Percentiles rank a stretch among this genome's conserved stretches.
These are phyloP conservation scores for Python bivittatus DNA, from an alignment of 2,113 vertebrate species.

Conservation along the genomic window DNA sequence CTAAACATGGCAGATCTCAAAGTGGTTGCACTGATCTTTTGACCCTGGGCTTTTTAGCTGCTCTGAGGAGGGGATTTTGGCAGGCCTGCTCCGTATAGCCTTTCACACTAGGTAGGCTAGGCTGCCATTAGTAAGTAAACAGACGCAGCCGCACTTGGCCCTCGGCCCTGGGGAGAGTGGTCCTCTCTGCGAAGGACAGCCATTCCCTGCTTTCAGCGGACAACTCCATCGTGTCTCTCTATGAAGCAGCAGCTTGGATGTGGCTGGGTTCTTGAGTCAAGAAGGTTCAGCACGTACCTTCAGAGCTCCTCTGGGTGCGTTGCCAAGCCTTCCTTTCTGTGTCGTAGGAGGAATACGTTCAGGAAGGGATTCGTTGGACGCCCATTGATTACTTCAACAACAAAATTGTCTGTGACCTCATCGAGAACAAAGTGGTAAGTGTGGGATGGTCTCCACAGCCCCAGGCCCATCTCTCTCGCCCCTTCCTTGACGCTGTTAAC, in stretches of 20 bases:
- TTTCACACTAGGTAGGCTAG: neutral
- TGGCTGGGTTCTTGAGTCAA: neutral
- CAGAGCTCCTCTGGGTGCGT: neutral
- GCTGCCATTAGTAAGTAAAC: neutral
- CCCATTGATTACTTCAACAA: slow-evolving; percentile 96
- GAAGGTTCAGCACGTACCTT: neutral
- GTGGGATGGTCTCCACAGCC: neutral
- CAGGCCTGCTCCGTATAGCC: neutral
- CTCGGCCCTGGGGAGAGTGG: neutral
- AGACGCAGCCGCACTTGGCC: neutral
- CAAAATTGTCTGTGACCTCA: slow-evolving; percentile 95
- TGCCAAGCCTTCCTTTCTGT: slow-evolving; percentile 33
- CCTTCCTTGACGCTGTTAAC: neutral
- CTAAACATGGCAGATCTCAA: no score
- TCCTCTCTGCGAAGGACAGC: neutral
- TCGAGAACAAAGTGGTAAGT: slow-evolving; percentile 93
- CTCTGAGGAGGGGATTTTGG: neutral
- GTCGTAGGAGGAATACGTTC: slow-evolving; percentile 90
- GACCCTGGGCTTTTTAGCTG: neutral
- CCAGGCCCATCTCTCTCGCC: neutral
- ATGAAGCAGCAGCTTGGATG: neutral
- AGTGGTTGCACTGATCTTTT: neutral
- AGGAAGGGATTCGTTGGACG: slow-evolving; percentile 93
- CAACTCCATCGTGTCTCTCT: no score
- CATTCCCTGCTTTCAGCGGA: neutral